Evolutionary conservation across 2,888 invertebrate genomes (phyloP).

Genomic region (Cordylochernes scorpioides): DNA sequence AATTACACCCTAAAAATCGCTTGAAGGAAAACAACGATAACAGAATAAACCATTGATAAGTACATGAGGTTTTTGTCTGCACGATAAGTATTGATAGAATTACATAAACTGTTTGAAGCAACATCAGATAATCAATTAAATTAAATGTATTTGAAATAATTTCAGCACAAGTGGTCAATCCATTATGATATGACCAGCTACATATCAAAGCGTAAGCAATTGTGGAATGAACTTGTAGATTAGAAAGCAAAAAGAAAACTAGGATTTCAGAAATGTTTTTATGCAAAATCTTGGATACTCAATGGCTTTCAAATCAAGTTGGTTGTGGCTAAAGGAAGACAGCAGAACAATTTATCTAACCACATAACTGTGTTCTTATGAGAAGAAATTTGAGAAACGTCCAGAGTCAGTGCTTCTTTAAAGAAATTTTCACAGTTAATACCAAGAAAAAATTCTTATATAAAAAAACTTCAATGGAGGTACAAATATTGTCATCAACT

Average conservation of each 20-base stretch:
- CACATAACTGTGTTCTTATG: constrained; percentile 4
- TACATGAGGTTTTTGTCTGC: too few relatives aligned
- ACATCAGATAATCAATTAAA: constrained; percentile 5
- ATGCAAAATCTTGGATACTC: too few relatives aligned
- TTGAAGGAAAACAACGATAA: too few relatives aligned
- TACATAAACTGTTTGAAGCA: constrained; percentile 4
- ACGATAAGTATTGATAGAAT: constrained; percentile 2
- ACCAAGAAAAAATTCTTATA: neutral
- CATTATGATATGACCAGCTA: constrained; percentile 3
- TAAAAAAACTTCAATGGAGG: neutral
- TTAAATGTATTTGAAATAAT: constrained; percentile 6
- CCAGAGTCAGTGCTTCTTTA: too few relatives aligned
- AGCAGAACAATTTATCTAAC: constrained; percentile 4
- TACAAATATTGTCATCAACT: constrained; percentile 6
- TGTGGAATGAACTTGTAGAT: constrained; percentile 8
- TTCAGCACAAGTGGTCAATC: constrained; percentile 3
- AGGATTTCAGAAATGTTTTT: too few relatives aligned
- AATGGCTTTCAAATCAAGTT: too few relatives aligned
- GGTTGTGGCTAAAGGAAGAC: constrained; percentile 4
- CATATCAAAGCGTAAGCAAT: constrained; percentile 4
- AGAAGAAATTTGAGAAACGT: constrained; percentile 1
- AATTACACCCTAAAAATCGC: too few relatives aligned
- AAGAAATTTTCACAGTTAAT: too few relatives aligned
- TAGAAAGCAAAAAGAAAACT: too few relatives aligned
- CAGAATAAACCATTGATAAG: too few relatives aligned